A percentile compares a stretch with the other conserved stretches of the same genome.
Evolutionary conservation across 2,888 invertebrate species (phyloP).

Genomic region (Mythimna albipuncta): DNA sequence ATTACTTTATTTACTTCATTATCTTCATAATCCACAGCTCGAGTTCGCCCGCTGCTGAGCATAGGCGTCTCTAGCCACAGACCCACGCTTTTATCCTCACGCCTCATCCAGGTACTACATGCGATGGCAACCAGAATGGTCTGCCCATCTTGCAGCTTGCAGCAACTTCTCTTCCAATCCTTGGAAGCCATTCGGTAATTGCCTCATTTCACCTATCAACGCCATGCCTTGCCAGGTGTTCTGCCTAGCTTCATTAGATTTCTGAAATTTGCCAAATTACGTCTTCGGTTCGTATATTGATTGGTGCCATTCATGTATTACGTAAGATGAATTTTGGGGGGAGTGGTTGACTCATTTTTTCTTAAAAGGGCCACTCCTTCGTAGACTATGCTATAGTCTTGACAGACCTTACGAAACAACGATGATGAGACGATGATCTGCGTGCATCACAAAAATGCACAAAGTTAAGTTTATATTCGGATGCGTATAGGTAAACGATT

Average conservation of each 20-base stretch:
- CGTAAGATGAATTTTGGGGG: too few species aligned
- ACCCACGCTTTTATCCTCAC: not conserved
- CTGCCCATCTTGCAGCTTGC: not conserved
- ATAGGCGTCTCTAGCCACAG: not conserved
- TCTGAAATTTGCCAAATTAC: not conserved
- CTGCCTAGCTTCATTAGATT: not conserved
- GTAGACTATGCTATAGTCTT: too few species aligned
- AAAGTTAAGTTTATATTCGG: too few species aligned
- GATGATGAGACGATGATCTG: too few species aligned
- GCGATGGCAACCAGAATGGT: too few species aligned
- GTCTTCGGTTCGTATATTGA: not conserved
- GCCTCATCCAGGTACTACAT: too few species aligned
- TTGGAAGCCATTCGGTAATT: not conserved
- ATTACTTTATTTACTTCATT: slow-evolving; percentile 59
- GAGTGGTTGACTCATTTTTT: too few species aligned
- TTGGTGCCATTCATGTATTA: too few species aligned
- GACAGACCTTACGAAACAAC: too few species aligned
- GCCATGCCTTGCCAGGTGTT: not conserved
- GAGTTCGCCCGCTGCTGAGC: not conserved
- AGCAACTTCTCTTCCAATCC: not conserved
- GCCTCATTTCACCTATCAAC: not conserved
- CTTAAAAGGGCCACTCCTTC: too few species aligned
- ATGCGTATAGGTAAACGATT: too few species aligned
- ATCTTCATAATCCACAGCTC: not conserved
- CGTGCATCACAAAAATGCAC: too few species aligned